These are phyloP conservation scores for Oryzias javanicus DNA, from an alignment of 2,113 vertebrate genomes.

Conservation along the genomic window DNA sequence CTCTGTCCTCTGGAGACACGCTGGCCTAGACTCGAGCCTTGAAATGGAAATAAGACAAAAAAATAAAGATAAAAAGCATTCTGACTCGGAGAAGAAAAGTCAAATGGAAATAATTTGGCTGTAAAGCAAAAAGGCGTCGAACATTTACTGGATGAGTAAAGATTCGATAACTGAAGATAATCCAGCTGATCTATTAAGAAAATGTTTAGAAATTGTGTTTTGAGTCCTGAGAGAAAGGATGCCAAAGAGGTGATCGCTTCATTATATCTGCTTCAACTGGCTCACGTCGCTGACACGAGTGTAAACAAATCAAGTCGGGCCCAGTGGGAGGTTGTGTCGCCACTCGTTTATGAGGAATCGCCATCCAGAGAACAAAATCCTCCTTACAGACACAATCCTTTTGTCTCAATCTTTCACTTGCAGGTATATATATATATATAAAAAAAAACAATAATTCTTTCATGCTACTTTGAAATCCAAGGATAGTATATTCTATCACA, in stretches of 20 bases:
- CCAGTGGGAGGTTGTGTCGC: background rate
- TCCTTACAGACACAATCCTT: too few species aligned
- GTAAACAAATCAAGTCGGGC: background rate
- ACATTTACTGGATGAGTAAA: background rate
- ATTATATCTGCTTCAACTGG: background rate
- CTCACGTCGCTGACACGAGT: background rate
- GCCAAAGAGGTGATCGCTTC: background rate
- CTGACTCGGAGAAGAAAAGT: background rate
- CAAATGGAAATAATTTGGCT: background rate
- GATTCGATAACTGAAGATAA: background rate
- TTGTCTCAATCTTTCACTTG: too few species aligned
- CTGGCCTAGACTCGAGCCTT: background rate
- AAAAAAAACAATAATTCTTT: too few species aligned
- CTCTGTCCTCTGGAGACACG: slow-evolving; percentile 2
- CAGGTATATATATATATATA: too few species aligned
- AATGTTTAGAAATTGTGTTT: background rate
- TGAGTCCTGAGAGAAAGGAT: background rate
- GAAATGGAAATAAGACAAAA: slow-evolving; percentile 3
- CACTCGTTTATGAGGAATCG: too few species aligned
- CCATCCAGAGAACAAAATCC: too few species aligned
- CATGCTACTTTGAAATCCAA: too few species aligned
- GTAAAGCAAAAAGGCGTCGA: background rate
- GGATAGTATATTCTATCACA: too few species aligned
- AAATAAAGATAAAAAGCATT: slow-evolving; percentile 7
- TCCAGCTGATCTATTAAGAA: background rate